Base-by-base conservation (phyloP, 2,888 invertebrate genomes). In the Limenitis camilla region DNA sequence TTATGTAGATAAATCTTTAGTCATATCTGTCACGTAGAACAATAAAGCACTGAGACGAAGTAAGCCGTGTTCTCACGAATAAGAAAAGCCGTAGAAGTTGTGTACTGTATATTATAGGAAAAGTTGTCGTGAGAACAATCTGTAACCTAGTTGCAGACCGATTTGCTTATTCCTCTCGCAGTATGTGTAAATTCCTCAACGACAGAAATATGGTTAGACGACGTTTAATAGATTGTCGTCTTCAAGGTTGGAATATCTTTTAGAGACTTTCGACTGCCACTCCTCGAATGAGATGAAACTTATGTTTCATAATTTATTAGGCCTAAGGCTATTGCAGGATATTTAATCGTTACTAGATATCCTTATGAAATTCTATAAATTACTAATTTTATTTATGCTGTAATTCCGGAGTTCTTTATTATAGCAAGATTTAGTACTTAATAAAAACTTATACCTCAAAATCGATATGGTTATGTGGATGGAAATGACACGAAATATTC, bases 21-120 rank as follows among this genome's bases (percentile, higher is more conserved):
- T 49, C 78, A 72, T 82, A 62, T 60, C 60, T 63, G 76, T 74
- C 86, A 86, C 86, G 86, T 85, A 84, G 79, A 82, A 84, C 79
- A 86, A 87, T 86, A 84, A 86, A 85, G 74, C 78, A 80, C 75
- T 66, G 72, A 76, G 72, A 66, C 79, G 65, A 70, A 71, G 71
- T 84, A 19, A 19, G 19, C 2, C 19, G 1, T 19, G 19, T 19
- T 19, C 19, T 19, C 3, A 19, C 19, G 19, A 3, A 19, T 19
- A 19, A 19, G 19, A 19, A 19, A 19, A 19, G 19, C 19, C 3
- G 19, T 19, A 2, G 1, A 19, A 3, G 19, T 19, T 19, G 19
- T 19, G 19, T 19, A 19, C 19, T 19, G 19, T 19, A 19, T 19
- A 19, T 19, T 19, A 3, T 19, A 19, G 19, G 19, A 19, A 19